phyloP scores from a whole-genome alignment of 1,140 invertebrate genomes.

The Sipha flava region DNA sequence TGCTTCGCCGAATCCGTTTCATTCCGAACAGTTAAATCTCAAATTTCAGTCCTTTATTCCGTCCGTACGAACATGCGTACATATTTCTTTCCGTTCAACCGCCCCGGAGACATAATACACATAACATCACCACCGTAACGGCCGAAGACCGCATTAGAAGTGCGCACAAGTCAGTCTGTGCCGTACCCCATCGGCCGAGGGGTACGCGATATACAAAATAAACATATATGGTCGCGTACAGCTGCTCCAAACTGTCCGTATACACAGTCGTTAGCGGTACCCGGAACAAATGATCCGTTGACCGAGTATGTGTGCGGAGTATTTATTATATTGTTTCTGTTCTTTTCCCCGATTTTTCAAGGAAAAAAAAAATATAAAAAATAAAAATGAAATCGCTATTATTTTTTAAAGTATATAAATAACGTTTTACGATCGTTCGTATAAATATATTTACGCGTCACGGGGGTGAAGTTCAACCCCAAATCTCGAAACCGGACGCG shows the following conservation, averaged over 20 bases:
- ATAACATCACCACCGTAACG: neutral
- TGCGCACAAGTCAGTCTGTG: neutral
- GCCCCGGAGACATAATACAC: neutral
- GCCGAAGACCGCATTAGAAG: neutral
- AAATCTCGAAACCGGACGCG: slow-evolving; percentile 3
- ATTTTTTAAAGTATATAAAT: slow-evolving; percentile 28
- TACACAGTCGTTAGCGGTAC: neutral
- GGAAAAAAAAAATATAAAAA: neutral
- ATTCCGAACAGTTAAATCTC: slow-evolving; percentile 19
- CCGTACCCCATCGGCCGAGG: neutral
- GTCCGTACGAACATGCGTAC: neutral
- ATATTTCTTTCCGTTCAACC: neutral
- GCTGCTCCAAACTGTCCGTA: neutral
- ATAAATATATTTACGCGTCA: too few species aligned
- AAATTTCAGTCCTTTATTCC: neutral
- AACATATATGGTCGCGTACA: neutral
- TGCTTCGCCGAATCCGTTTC: neutral
- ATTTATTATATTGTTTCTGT: neutral
- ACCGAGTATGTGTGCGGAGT: neutral
- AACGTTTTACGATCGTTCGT: slow-evolving; percentile 7
- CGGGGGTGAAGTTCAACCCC: slow-evolving; percentile 13
- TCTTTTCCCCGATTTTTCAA: too few species aligned
- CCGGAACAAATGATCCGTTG: slow-evolving; percentile 30
- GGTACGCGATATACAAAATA: neutral
- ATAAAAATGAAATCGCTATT: slow-evolving; percentile 7